A percentile compares a stretch with the other conserved stretches of the same genome.
phyloP scores from a whole-genome alignment of 2,888 invertebrate species.

The Caenorhabditis doughertyi region DNA sequence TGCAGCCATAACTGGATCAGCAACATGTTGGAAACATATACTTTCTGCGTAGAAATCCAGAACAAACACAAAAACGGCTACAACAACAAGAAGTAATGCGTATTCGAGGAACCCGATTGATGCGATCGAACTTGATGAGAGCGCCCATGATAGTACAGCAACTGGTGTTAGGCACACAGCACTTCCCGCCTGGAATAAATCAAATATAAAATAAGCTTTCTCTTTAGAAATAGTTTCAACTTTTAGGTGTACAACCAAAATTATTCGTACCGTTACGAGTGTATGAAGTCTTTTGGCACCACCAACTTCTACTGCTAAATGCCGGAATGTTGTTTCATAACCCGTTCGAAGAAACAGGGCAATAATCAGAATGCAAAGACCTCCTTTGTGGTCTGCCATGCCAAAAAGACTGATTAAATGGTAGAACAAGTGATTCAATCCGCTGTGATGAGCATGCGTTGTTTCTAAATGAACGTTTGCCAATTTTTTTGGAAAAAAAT shows the following conservation, averaged over 20 bases:
- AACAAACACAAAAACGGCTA: slow-evolving; percentile 84
- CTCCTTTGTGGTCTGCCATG: slow-evolving; percentile 85
- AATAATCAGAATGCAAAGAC: slow-evolving; percentile 84
- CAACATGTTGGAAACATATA: slow-evolving; percentile 80
- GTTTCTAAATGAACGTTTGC: slow-evolving; percentile 79
- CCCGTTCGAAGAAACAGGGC: slow-evolving; percentile 84
- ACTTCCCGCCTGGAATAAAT: slow-evolving; percentile 31
- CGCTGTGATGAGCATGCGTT: slow-evolving; percentile 84
- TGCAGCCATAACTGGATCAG: slow-evolving; percentile 79
- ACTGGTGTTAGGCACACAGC: slow-evolving; percentile 84
- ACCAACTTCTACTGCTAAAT: slow-evolving; percentile 84
- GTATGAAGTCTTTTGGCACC: slow-evolving; percentile 85
- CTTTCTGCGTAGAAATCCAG: slow-evolving; percentile 85
- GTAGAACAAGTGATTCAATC: slow-evolving; percentile 84
- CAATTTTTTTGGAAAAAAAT: slow-evolving; percentile 67
- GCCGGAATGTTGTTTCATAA: slow-evolving; percentile 83
- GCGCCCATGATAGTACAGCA: slow-evolving; percentile 83
- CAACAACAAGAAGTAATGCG: slow-evolving; percentile 77
- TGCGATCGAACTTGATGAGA: slow-evolving; percentile 43
- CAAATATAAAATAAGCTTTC: not conserved
- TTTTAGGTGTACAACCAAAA: too few relatives aligned
- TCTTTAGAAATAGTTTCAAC: too few relatives aligned
- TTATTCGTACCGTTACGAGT: slow-evolving; percentile 83
- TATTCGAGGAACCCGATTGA: slow-evolving; percentile 53
- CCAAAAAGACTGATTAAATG: slow-evolving; percentile 85